Evolutionary conservation across 2,888 invertebrate genomes (phyloP), one percentile per base, ranked within the genome.

Genomic region (Acanthosepion pharaonis): DNA sequence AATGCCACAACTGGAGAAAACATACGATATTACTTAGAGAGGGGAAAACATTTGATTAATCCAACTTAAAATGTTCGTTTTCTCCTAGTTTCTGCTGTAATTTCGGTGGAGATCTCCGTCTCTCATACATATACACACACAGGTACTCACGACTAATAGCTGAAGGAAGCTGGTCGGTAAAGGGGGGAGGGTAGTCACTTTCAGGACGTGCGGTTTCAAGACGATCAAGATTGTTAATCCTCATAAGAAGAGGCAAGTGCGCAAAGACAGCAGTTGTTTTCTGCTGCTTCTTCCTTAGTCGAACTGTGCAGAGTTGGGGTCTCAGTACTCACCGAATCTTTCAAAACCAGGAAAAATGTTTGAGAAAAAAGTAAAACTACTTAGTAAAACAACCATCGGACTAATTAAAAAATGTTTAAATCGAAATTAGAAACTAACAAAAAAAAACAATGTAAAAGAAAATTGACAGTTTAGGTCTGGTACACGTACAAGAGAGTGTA

Each of bases 141-240:
- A 78, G 78, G 28, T 78, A 78, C 78, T 9, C 78, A 78, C 78
- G 28, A 78, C 78, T 78, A 33, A 42, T 5, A n/a, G n/a, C 18
- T n/a, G 33, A 78, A 78, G 78, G 33, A 78, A 78, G 78, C 78
- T n/a, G n/a, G 78, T 78, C 78, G 78, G 78, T 78, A 78, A 78
- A 78, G 33, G n/a, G 78, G 3, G 78, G n/a, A 18, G 78, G 78
- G 78, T n/a, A 78, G n/a, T 78, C 78, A 78, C n/a, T 78, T 78
- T 78, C 78, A 78, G 78, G n/a, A 78, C 78, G 78, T 78, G 78
- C 78, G 78, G n/a, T 78, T 78, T 78, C 78, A n/a, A 78, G n/a
- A 78, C n/a, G 78, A 78, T 33, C 78, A n/a, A 78, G 78, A 78
- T 78, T 78, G 2, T 78, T 78, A 78, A 78, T 78, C 78, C 78